These are phyloP conservation scores for Harpagoxenus sublaevis DNA, from an alignment of 2,888 invertebrate genomes.

Conservation along the genomic window DNA sequence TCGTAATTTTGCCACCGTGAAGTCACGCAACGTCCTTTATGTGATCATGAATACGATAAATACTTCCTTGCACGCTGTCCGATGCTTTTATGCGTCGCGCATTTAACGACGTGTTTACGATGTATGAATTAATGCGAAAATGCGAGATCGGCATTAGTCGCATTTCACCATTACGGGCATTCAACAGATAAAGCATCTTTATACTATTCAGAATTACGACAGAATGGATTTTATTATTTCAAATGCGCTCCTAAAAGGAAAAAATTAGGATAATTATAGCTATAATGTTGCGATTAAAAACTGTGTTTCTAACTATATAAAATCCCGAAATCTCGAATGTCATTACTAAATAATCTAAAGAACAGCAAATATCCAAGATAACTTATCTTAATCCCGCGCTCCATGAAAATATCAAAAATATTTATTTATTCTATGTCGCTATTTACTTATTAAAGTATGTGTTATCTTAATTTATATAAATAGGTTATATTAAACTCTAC, in stretches of 20 bases:
- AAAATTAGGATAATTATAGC: background rate
- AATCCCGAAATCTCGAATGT: background rate
- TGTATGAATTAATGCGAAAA: constrained; percentile 29
- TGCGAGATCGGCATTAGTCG: constrained; percentile 8
- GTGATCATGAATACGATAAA: constrained; percentile 38
- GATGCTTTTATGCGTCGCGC: constrained; percentile 8
- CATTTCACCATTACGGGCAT: constrained; percentile 12
- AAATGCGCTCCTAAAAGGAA: background rate
- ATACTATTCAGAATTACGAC: background rate
- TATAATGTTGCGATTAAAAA: background rate
- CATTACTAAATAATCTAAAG: background rate
- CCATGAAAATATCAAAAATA: background rate
- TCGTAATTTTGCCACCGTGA: constrained; percentile 22
- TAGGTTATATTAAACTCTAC: background rate
- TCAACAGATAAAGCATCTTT: constrained; percentile 2
- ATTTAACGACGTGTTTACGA: constrained; percentile 45
- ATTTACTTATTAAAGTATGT: background rate
- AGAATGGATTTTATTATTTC: constrained; percentile 2
- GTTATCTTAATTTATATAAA: background rate
- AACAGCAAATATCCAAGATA: background rate
- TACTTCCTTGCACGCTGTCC: constrained; percentile 30
- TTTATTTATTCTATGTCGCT: background rate
- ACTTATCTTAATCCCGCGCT: background rate
- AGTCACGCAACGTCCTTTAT: constrained; percentile 44
- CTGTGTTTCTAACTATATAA: background rate